Base-by-base conservation (phyloP, 2,888 invertebrate species). In the Glyphotaelius pellucidus region DNA sequence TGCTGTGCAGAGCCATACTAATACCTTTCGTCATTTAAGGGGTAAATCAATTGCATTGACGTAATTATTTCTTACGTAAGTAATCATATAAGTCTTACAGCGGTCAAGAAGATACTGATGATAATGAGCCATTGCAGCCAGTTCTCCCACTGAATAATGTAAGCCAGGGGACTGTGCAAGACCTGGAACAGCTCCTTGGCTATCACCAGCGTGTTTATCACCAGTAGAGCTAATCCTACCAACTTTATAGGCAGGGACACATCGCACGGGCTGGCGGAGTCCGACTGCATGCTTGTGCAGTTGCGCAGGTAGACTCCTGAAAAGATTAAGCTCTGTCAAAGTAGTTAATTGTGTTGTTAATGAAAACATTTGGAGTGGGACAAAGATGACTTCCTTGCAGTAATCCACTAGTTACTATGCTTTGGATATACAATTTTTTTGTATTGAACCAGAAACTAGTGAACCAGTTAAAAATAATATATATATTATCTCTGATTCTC, bases 101-200 rank as follows among this genome's bases (percentile, higher is more conserved):
- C 97, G 94, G 97, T 97, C 88, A 97, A 94, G 94, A 97, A 97
- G 0, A 98, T 97, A 93, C 97, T 97, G 80, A 97, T 94, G 90
- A 98, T 97, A 89, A 98, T 98, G 32, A 97, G 95, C 97, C 98
- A 97, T 94, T 98, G 98, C 88, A 98, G 95, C 97, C 98, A 98
- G 94, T 98, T 98, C 94, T 98, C 98, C 98, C 98, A 98, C 93
- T 98, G 97, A 93, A 97, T 96, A 3, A 98, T 96, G 94, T 98
- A 98, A 25, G 96, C 96, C 42, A 96, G 96, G 95, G 98, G 96
- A 89, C 97, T 97, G 92, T 98, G 97, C 0, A 97, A 97, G 93
- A 98, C 96, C 95, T 98, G 98, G 94, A 98, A 98, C 90, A 98
- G 95, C 95, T 98, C 98, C 94, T 98, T 98, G 0, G 95, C 95